Conservation (phyloP, 2,797 vertebrate genomes). For the Holocentrus rufus region DNA sequence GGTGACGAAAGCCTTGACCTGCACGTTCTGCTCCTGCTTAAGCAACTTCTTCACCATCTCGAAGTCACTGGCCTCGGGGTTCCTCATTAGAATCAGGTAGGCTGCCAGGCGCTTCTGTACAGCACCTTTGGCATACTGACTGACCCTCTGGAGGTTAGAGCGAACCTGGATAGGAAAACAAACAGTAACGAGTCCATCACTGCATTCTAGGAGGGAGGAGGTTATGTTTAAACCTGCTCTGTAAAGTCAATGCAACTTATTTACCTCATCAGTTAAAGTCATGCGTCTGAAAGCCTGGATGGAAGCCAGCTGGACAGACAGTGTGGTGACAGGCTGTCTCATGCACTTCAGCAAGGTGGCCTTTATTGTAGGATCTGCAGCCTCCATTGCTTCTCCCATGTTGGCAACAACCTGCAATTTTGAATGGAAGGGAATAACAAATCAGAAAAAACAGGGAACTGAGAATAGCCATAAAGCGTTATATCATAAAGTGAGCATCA, state of each 20-base stretch:
- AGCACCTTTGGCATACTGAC: conserved; percentile 81
- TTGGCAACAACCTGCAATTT: conserved; percentile 89
- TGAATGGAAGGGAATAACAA: conserved; percentile 22
- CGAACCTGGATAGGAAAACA: conserved; percentile 77
- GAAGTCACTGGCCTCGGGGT: conserved; percentile 81
- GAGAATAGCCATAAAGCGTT: neutral
- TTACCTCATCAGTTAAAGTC: conserved; percentile 88
- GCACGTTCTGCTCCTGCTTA: conserved; percentile 82
- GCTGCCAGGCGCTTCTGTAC: conserved; percentile 91
- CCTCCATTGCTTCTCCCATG: conserved; percentile 89
- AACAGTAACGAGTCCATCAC: conserved; percentile 4
- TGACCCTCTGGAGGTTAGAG: conserved; percentile 83
- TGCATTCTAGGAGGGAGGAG: neutral
- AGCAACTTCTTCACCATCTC: conserved; percentile 82
- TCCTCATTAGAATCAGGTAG: conserved; percentile 91
- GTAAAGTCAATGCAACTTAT: neutral
- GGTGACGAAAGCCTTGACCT: conserved; percentile 90
- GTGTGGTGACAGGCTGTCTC: conserved; percentile 83
- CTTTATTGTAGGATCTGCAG: conserved; percentile 79
- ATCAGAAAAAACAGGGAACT: neutral
- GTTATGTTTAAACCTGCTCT: too few species aligned
- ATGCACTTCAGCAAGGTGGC: conserved; percentile 85
- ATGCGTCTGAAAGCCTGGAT: conserved; percentile 94
- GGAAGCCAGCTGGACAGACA: conserved; percentile 90
- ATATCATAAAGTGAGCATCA: neutral